These are phyloP conservation scores for Catharus bicknelli DNA, from an alignment of 2,113 vertebrate genomes.

Conservation along the genomic window DNA sequence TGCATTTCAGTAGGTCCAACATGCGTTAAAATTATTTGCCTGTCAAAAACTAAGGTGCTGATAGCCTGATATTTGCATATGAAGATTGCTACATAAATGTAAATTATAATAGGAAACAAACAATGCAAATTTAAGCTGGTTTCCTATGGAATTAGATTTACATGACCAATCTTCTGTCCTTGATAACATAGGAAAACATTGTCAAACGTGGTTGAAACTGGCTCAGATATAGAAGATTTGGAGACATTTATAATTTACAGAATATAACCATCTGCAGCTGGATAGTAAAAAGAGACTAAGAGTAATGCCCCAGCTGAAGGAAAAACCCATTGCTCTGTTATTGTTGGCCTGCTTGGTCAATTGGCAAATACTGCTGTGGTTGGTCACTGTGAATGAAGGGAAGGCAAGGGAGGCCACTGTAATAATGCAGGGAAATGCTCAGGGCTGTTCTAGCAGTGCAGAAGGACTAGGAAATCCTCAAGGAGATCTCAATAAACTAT, in stretches of 20 bases:
- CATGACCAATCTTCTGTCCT: neutral
- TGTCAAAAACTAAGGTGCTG: conserved; percentile 1
- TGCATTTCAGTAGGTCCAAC: neutral
- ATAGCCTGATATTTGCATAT: neutral
- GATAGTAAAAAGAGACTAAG: neutral
- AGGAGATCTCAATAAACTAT: neutral
- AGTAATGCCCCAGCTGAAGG: neutral
- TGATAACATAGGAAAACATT: neutral
- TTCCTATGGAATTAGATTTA: conserved; percentile 11
- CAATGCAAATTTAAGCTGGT: neutral
- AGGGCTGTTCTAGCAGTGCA: neutral
- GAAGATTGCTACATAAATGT: conserved; percentile 1
- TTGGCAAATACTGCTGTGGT: neutral
- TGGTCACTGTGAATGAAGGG: neutral
- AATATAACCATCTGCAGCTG: neutral
- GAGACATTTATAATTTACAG: neutral
- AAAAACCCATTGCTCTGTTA: neutral
- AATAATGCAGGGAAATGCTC: neutral
- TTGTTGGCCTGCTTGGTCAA: neutral
- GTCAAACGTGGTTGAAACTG: neutral
- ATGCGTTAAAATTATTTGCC: neutral
- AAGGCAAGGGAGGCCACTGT: neutral
- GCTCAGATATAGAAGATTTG: neutral
- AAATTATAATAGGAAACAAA: conserved; percentile 23
- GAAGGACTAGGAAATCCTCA: neutral